Conservation (phyloP, 1,140 invertebrate genomes). For the Lucilia sericata region DNA sequence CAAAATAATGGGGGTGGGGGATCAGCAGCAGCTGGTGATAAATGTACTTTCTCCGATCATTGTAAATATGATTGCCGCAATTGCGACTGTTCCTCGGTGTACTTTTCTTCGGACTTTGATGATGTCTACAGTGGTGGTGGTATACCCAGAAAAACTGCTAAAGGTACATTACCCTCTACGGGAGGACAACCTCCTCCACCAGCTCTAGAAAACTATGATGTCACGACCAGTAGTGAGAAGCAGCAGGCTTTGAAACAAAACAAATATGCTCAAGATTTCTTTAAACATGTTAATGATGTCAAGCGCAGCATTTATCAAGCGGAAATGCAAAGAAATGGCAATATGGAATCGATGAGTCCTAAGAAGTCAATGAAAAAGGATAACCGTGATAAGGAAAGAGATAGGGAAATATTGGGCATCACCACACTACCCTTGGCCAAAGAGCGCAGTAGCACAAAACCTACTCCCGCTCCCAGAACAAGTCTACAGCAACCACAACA, state of each 20-base stretch:
- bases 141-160: constrained; percentile 62
- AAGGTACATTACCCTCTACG: constrained; percentile 59
- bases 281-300: constrained; percentile 67
- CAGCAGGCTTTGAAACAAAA: constrained; percentile 58
- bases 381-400: neutral
- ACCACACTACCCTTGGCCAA: constrained; percentile 60
- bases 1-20: neutral
- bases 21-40: neutral
- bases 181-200: neutral
- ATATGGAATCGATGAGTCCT: constrained; percentile 46
- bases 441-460: constrained; percentile 55
- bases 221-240: constrained; percentile 32
- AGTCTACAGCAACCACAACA: constrained; percentile 49
- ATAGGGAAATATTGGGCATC: constrained; percentile 45
- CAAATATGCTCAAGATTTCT: constrained; percentile 66
- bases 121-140: constrained; percentile 58
- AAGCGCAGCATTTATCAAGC: constrained; percentile 66
- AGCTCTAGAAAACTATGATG: constrained; percentile 15
- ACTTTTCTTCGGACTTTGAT: constrained; percentile 67
- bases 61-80: constrained; percentile 61
- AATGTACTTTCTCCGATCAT: neutral
- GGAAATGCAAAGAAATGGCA: constrained; percentile 60
- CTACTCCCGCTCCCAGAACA: constrained; percentile 60
- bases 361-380: constrained; percentile 13
- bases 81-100: constrained; percentile 66